Base-by-base conservation (phyloP, 2,113 vertebrate species). In the Solenodon paradoxus region DNA sequence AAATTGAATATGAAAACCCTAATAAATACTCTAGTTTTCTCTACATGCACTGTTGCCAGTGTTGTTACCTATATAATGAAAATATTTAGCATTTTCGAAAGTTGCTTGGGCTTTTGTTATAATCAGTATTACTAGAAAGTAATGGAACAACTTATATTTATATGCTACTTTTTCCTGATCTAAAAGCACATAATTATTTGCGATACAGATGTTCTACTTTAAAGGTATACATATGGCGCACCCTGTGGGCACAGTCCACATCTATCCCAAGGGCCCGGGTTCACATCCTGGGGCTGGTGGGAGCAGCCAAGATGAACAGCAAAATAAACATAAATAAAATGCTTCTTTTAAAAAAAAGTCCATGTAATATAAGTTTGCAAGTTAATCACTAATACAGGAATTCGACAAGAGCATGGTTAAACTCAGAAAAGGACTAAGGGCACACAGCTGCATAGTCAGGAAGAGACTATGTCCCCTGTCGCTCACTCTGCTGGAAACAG, bases 1-100 rank as follows among this genome's bases (percentile, higher is more conserved):
- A 90, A 94, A 90, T n/a, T 88, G 51, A 95, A 83, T 75, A n/a
- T 83, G 40, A 83, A 94, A 93, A 69, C 12, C 59, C 8, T 4
- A 82, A 38, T 59, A 40, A 74, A 40, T 80, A 32, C 11, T 42
- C 11, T 30, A 40, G 30, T 85, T 28, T 64, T 69, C 42, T 24
- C 16, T 47, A 63, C 28, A 78, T 47, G 51, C 17, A n/a, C 53
- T n/a, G 47, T 53, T 63, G 47, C 24, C 49, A 51, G 10, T 47
- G 4, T 64, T 79, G 22, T 77, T 93, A 66, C 61, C 26, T 35
- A 28, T 20, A 19, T 94, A 79, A 92, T 49, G 68, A 55, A 87
- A 68, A 77, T 30, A 82, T 9, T 90, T 13, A 53, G 3, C 72
- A 88, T 84, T 90, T 95, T 88, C 51, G 75, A n/a, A 85, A 71